phyloP scores from a whole-genome alignment of 2,113 vertebrate genomes.

The Zingel zingel region DNA sequence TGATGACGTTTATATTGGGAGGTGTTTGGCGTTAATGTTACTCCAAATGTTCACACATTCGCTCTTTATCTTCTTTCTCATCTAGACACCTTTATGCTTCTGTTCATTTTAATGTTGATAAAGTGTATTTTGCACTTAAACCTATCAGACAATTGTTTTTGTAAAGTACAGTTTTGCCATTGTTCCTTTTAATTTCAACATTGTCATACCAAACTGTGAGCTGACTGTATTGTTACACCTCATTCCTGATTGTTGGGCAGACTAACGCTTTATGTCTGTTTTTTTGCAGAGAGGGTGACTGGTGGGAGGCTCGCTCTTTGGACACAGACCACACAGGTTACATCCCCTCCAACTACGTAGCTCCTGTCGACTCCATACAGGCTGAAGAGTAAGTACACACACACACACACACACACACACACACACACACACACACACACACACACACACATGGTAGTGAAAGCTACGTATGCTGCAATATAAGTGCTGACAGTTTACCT shows the following conservation, averaged over 20 bases:
- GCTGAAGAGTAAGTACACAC: slow-evolving; percentile 92
- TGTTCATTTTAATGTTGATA: background rate
- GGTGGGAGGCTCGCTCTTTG: slow-evolving; percentile 97
- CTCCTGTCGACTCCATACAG: slow-evolving; percentile 96
- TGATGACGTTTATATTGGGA: background rate
- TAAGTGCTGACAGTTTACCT: background rate
- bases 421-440: slow-evolving; percentile 5
- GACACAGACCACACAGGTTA: slow-evolving; percentile 91
- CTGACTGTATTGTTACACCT: background rate
- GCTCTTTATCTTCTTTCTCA: slow-evolving; percentile 10
- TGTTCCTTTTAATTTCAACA: background rate
- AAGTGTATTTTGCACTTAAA: background rate
- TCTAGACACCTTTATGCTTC: background rate
- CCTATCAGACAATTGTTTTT: background rate
- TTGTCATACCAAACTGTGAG: background rate
- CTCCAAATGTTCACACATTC: background rate
- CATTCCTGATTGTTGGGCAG: background rate
- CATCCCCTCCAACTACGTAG: slow-evolving; percentile 98
- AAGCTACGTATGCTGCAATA: background rate
- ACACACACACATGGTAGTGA: background rate
- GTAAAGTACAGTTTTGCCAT: background rate
- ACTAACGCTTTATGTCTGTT: slow-evolving; percentile 21
- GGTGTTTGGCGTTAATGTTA: background rate
- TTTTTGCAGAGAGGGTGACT: slow-evolving; percentile 91
- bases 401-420: slow-evolving; percentile 26